Percentiles rank a stretch among this genome's conserved stretches.
phyloP scores from a whole-genome alignment of 2,888 invertebrate genomes.

The Apoderus coryli region DNA sequence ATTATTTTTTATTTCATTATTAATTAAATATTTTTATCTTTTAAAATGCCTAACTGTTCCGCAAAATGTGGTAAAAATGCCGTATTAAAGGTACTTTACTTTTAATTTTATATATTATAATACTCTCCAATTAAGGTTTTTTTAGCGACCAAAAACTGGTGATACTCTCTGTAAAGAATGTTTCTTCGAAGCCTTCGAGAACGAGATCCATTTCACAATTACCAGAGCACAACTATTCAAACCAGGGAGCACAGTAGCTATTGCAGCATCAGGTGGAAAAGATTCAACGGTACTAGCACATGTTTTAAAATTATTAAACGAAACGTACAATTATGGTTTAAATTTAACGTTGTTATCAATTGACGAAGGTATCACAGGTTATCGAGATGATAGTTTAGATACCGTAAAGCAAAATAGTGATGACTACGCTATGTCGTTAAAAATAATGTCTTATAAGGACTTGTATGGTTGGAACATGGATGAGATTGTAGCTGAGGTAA shows the following conservation, averaged over 20 bases:
- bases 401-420: constrained; percentile 90
- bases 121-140: constrained; percentile 16
- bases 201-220: constrained; percentile 89
- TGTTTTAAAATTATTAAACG: constrained; percentile 80
- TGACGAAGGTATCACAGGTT: constrained; percentile 95
- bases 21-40: neutral
- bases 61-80: constrained; percentile 62
- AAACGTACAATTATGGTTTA: constrained; percentile 78
- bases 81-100: constrained; percentile 48
- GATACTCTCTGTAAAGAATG: constrained; percentile 89
- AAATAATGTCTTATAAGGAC: constrained; percentile 92
- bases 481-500: constrained; percentile 78
- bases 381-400: constrained; percentile 90
- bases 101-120: neutral
- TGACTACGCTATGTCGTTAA: constrained; percentile 86
- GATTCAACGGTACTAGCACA: constrained; percentile 97
- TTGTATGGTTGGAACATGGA: constrained; percentile 99
- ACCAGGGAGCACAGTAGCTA: constrained; percentile 72
- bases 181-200: constrained; percentile 87
- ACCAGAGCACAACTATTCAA: constrained; percentile 66
- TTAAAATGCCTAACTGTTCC: constrained; percentile 54
- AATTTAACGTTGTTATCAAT: constrained; percentile 85
- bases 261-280: constrained; percentile 88
- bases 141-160: constrained; percentile 78
- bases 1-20: too few relatives aligned